These are phyloP conservation scores for Callosobruchus maculatus DNA, from an alignment of 2,888 invertebrate species.

Conservation along the genomic window DNA sequence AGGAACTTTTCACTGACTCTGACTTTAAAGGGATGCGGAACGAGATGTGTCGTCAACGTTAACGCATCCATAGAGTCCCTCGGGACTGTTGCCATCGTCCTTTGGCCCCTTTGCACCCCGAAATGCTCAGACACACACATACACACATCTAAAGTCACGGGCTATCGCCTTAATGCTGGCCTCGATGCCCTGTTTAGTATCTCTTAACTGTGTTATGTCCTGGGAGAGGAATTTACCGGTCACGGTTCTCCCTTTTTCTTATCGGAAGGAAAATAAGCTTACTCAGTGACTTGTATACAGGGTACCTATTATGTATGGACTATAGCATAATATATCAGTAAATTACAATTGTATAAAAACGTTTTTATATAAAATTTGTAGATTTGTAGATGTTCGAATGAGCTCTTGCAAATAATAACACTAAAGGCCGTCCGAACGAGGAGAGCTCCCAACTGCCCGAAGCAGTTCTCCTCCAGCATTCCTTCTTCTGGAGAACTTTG, in stretches of 20 bases:
- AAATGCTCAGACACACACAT: conserved; percentile 5
- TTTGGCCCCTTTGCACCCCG: conserved; percentile 24
- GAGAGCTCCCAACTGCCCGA: no score
- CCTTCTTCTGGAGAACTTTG: no score
- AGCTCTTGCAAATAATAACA: no score
- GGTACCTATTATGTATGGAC: no score
- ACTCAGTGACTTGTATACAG: no score
- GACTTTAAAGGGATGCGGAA: not conserved
- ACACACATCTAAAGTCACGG: conserved; percentile 29
- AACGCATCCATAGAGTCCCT: not conserved
- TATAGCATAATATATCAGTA: no score
- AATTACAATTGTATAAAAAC: no score
- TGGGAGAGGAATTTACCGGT: not conserved
- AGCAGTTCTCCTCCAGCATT: no score
- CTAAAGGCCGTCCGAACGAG: no score
- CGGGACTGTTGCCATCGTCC: not conserved
- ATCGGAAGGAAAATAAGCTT: not conserved
- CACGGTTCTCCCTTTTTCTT: not conserved
- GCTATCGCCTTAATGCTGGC: conserved; percentile 33
- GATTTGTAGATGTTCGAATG: no score
- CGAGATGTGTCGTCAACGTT: not conserved
- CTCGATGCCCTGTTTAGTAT: conserved; percentile 34
- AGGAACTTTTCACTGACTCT: not conserved
- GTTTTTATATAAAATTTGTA: no score
- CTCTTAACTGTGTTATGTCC: conserved; percentile 20